Evolutionary conservation across 1,140 invertebrate species (phyloP).

Genomic region (Drosophila seguyi): DNA sequence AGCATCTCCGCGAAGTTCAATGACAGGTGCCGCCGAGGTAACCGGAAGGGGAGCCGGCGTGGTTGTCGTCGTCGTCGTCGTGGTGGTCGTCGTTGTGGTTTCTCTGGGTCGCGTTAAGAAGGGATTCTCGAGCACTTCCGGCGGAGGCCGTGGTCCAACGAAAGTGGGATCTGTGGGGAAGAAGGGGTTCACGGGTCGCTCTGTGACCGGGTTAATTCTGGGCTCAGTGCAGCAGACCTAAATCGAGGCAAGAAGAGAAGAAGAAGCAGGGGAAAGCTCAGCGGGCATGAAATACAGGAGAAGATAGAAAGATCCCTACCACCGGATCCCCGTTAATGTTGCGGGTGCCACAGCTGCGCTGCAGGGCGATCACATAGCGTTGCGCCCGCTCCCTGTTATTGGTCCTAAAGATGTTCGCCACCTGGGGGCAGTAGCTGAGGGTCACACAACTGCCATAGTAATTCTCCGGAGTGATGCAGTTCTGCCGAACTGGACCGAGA

Average conservation of each 20-base stretch:
- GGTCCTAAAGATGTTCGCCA: slow-evolving; percentile 61
- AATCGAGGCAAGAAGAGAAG: neutral
- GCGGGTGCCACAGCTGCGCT: slow-evolving; percentile 74
- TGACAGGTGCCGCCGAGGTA: slow-evolving; percentile 25
- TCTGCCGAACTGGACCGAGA: slow-evolving; percentile 52
- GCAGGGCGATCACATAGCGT: slow-evolving; percentile 68
- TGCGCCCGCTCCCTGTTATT: slow-evolving; percentile 53
- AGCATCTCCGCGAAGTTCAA: slow-evolving; percentile 35
- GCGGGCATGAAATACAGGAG: slow-evolving; percentile 6
- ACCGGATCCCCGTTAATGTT: slow-evolving; percentile 74
- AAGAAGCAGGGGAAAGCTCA: slow-evolving; percentile 34
- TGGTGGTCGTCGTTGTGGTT: neutral
- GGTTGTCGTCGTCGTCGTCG: slow-evolving; percentile 30
- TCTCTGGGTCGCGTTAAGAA: slow-evolving; percentile 28
- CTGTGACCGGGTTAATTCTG: slow-evolving; percentile 51
- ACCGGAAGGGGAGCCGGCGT: slow-evolving; percentile 26
- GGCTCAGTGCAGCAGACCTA: slow-evolving; percentile 78
- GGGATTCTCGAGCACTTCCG: slow-evolving; percentile 39
- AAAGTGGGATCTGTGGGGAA: slow-evolving; percentile 47
- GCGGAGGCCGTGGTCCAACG: slow-evolving; percentile 25
- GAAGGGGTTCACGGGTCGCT: slow-evolving; percentile 63
- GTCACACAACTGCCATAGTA: slow-evolving; percentile 75
- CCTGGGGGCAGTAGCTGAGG: slow-evolving; percentile 75
- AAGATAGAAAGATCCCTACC: slow-evolving; percentile 52
- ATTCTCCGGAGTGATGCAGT: slow-evolving; percentile 78